Evolutionary conservation across 2,113 vertebrate species (phyloP), one percentile per base, ranked within the genome.

Genomic region (Cololabis saira): DNA sequence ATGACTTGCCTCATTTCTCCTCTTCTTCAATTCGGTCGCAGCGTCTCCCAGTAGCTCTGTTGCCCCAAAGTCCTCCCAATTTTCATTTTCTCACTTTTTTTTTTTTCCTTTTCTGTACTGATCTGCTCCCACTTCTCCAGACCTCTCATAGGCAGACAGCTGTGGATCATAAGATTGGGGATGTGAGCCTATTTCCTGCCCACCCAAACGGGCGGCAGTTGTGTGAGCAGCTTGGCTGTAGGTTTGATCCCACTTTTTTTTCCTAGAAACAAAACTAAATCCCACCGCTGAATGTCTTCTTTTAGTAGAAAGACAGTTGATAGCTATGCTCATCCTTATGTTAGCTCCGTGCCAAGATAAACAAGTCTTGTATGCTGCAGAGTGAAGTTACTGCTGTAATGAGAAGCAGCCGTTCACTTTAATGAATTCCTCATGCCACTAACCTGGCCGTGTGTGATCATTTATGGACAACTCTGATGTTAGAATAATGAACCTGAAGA

Each of bases 161-260:
- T 90, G 83, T 76, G 67, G 42, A 80, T 87, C 81, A 88, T 86
- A 85, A 81, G 81, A 83, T 59, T 65, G 76, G 60, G 81, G 89
- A 82, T 87, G 66, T 73, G 61, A 55, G 68, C 67, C 86, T 71
- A 86, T 91, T 89, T 88, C 85, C 87, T 81, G 87, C 78, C 87
- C 87, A 89, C 88, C 82, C 84, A 88, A 78, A 85, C 69, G 54
- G 50, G 60, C 27, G 33, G 58, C 66, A 52, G 45, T 54, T 24
- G 50, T 19, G 53, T 27, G 18, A 33, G 51, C 48, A 51, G 70
- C 74, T 75, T 42, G 45, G 68, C 71, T 74, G 52, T 58, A 57
- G 40, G 56, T 58, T 76, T 86, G 60, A 89, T 81, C 85, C 81
- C 58, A 59, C 61, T 74, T 76, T 85, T 27, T 27, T 27, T 59